Evolutionary conservation across 2,797 vertebrate genomes (phyloP).

Genomic region (Poecilia gillii): DNA sequence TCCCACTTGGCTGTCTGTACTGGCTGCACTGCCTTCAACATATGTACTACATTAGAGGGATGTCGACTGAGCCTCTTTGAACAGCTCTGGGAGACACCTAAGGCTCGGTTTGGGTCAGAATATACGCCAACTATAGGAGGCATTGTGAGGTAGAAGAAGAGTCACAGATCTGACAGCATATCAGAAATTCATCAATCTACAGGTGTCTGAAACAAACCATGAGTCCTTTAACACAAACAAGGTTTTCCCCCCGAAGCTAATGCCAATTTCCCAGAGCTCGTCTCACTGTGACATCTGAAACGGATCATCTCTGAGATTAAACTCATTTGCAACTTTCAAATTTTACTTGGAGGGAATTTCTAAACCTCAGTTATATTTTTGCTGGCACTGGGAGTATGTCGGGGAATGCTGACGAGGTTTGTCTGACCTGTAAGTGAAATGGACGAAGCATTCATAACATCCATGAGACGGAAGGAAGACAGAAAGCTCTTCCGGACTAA

Average conservation of each 20-base stretch:
- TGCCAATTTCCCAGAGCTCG: constrained; percentile 9
- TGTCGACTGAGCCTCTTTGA: constrained; percentile 29
- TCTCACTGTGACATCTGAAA: constrained; percentile 42
- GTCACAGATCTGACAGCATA: background rate
- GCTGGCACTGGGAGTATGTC: constrained; percentile 33
- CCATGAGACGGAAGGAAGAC: constrained; percentile 1
- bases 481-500: constrained; percentile 14
- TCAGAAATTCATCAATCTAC: background rate
- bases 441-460: constrained; percentile 45
- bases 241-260: background rate
- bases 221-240: constrained; percentile 10
- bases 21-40: constrained; percentile 46
- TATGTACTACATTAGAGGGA: constrained; percentile 59
- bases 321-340: constrained; percentile 52
- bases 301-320: constrained; percentile 49
- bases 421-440: constrained; percentile 40
- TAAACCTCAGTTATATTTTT: constrained; percentile 51
- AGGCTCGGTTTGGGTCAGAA: constrained; percentile 16
- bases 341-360: constrained; percentile 39
- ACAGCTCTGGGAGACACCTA: constrained; percentile 24
- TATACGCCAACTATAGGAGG: constrained; percentile 10
- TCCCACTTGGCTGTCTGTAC: constrained; percentile 45
- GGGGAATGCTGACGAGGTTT: constrained; percentile 41
- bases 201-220: constrained; percentile 8
- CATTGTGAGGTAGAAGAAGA: background rate